phyloP scores from a whole-genome alignment of 2,113 vertebrate species.

The Scolopax mira region DNA sequence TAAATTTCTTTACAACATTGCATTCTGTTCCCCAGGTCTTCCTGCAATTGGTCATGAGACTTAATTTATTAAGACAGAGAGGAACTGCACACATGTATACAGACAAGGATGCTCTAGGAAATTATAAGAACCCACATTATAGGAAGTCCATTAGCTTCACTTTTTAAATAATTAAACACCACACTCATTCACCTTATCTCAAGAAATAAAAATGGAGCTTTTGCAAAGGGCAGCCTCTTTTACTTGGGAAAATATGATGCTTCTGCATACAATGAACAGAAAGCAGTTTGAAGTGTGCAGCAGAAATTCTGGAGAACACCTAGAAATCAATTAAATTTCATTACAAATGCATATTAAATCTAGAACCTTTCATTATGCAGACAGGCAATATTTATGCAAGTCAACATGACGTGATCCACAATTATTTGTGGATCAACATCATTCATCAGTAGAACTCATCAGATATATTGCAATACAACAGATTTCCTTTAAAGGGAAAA shows the following conservation, averaged over 20 bases:
- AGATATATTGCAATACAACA: background rate
- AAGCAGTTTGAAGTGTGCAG: background rate
- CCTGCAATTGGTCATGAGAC: background rate
- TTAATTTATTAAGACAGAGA: background rate
- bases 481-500: background rate
- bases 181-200: background rate
- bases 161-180: slow-evolving; percentile 25
- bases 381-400: background rate
- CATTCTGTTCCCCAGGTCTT: background rate
- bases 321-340: background rate
- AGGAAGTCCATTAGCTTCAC: slow-evolving; percentile 27
- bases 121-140: background rate
- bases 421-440: background rate
- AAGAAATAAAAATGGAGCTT: background rate
- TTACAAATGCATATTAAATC: background rate
- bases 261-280: background rate
- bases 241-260: background rate
- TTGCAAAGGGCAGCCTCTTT: background rate
- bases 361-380: background rate
- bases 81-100: background rate
- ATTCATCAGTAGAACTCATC: background rate
- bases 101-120: background rate
- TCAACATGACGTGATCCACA: background rate
- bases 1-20: background rate
- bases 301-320: background rate